Evolutionary conservation across 2,113 vertebrate genomes (phyloP).

Genomic region (Pygathrix nemaeus): DNA sequence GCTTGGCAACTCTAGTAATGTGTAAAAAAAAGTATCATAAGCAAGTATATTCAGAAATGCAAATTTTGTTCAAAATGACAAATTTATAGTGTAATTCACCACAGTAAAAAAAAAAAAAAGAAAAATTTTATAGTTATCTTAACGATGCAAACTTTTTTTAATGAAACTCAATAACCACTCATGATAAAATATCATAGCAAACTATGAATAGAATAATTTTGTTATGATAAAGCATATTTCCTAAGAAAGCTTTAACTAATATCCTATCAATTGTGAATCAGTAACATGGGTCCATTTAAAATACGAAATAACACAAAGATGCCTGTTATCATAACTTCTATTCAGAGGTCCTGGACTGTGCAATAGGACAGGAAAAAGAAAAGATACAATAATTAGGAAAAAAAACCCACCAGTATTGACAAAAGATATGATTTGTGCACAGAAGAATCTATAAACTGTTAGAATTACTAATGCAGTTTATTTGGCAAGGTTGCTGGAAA

Average conservation of each 20-base stretch:
- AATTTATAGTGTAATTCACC: not conserved
- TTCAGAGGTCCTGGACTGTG: not conserved
- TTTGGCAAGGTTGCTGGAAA: not conserved
- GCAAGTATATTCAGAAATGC: not conserved
- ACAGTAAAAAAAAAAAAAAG: not conserved
- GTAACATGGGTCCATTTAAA: not conserved
- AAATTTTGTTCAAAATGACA: not conserved
- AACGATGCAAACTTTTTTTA: not conserved
- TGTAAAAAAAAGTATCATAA: not conserved
- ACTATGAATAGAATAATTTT: not conserved
- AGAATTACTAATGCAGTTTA: not conserved
- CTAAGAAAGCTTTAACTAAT: not conserved
- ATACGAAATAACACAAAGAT: not conserved
- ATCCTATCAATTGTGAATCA: not conserved
- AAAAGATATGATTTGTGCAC: not conserved
- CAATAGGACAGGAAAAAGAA: not conserved
- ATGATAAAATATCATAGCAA: not conserved
- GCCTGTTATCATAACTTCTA: not conserved
- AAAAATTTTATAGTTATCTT: not conserved
- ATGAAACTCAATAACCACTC: not conserved
- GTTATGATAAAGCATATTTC: not conserved
- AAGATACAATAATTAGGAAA: not conserved
- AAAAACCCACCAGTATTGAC: not conserved
- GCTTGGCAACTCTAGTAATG: not conserved
- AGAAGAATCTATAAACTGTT: not conserved